Evolutionary conservation across 2,888 invertebrate genomes (phyloP), one percentile per base, ranked within the genome.

Genomic region (Drosophila robusta): DNA sequence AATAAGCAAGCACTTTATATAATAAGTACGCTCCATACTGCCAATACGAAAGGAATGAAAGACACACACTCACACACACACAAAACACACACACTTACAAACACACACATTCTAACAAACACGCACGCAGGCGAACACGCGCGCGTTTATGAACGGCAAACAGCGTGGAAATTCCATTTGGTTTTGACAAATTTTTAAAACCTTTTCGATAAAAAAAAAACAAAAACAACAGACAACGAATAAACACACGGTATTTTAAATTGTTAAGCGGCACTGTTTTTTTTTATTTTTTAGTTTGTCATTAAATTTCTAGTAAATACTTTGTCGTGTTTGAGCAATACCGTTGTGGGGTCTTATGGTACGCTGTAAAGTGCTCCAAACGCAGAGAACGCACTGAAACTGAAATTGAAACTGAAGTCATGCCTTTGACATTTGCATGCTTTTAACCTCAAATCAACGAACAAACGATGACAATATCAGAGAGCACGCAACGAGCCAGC

Each of bases 1-100:
- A 67, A 75, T 75, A 61, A 38, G 50, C 65, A 49, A 56, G 46
- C 72, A 79, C 63, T 86, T 83, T 86, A 83, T 86, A 86, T 83
- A 83, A 83, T 83, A 80, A 80, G 78, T 67, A 76, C 55, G 63
- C 51, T 67, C 46, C 50, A 74, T 44, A 65, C 61, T 49, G 50
- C 46, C 67, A 70, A 69, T 66, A 75, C 54, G 66, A 50, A 45
- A 44, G 75, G 12, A 34, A 12, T 34, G 34, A 34, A 34, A 34
- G 34, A 12, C 24, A 50, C 1, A 4, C 6, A 46, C 45, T 39
- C 60, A 61, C 46, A 16, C 51, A 64, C 50, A 47, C 38, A 49
- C 61, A 69, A 18, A 18, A 18, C 42, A 41, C 49, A 55, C 49
- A 57, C 42, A 42, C 44, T 41, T n/a, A n/a, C n/a, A n/a, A n/a